Conservation (phyloP, 2,797 vertebrate genomes). For the Epinephelus malabaricus region DNA sequence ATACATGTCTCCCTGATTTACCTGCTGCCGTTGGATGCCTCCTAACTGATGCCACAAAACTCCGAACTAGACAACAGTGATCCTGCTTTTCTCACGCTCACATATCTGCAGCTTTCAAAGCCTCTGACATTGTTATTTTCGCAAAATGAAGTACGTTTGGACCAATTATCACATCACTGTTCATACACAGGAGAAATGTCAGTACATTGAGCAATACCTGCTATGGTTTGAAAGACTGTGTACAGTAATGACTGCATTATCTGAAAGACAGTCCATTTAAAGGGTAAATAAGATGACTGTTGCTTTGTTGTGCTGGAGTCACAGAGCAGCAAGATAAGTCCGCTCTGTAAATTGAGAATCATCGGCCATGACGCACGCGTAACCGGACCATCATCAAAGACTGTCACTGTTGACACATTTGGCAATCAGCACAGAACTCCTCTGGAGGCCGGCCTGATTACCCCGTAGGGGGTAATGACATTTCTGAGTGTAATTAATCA, state of each 20-base stretch:
- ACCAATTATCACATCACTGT: conserved; percentile 64
- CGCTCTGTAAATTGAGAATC: conserved; percentile 72
- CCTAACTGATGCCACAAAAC: conserved; percentile 54
- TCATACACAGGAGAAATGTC: conserved; percentile 15
- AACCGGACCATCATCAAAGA: conserved; percentile 72
- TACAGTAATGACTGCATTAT: conserved; percentile 32
- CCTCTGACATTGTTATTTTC: conserved; percentile 43
- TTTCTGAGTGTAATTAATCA: conserved; percentile 77
- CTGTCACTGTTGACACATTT: conserved; percentile 77
- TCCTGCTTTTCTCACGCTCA: conserved; percentile 45
- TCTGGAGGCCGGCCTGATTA: conserved; percentile 70
- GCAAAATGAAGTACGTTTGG: conserved; percentile 41
- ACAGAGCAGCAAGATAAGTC: conserved; percentile 41
- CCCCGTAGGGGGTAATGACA: conserved; percentile 67
- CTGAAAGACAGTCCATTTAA: conserved; percentile 42
- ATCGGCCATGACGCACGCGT: conserved; percentile 62
- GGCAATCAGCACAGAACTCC: conserved; percentile 68
- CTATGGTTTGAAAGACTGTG: conserved; percentile 15
- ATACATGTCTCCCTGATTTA: conserved; percentile 61
- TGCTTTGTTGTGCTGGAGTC: conserved; percentile 67
- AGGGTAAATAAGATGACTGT: conserved; percentile 67
- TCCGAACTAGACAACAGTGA: conserved; percentile 48
- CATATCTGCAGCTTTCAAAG: conserved; percentile 48
- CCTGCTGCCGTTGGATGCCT: conserved; percentile 46
- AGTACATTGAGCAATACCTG: conserved; percentile 18